Percentiles rank a stretch among this genome's conserved stretches.
Evolutionary conservation across 2,888 invertebrate species (phyloP).

Genomic region (Cephus spinipes): DNA sequence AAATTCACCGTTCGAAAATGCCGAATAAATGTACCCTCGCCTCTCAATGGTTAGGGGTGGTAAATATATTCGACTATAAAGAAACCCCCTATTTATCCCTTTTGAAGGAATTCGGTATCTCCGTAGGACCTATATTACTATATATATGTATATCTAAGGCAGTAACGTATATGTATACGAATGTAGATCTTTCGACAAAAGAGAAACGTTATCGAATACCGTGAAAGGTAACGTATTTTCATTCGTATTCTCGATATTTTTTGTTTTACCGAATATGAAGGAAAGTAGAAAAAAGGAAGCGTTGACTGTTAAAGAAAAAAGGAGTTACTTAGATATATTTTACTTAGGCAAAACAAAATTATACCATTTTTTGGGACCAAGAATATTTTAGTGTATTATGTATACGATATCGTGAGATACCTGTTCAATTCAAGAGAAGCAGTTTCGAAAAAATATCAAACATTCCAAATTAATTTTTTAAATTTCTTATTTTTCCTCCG

Average conservation of each 20-base stretch:
- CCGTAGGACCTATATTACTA: background rate
- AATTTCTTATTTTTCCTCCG: background rate
- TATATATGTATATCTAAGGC: background rate
- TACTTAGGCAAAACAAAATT: too few species aligned
- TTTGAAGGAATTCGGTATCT: background rate
- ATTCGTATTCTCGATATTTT: background rate
- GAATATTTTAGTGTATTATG: background rate
- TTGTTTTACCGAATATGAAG: background rate
- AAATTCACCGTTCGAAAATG: background rate
- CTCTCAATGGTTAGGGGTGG: background rate
- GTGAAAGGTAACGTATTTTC: background rate
- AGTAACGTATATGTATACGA: background rate
- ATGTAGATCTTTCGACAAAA: background rate
- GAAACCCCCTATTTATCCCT: background rate
- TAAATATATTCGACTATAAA: background rate
- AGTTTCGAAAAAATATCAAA: background rate
- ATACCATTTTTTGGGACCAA: background rate
- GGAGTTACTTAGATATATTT: too few species aligned
- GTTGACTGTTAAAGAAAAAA: background rate
- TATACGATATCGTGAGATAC: too few species aligned
- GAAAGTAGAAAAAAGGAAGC: background rate
- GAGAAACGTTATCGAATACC: background rate
- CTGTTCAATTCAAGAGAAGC: background rate
- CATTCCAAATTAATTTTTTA: background rate
- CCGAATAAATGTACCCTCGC: background rate